phyloP scores from a whole-genome alignment of 2,888 invertebrate genomes.

The Leptinotarsa peninsularis region DNA sequence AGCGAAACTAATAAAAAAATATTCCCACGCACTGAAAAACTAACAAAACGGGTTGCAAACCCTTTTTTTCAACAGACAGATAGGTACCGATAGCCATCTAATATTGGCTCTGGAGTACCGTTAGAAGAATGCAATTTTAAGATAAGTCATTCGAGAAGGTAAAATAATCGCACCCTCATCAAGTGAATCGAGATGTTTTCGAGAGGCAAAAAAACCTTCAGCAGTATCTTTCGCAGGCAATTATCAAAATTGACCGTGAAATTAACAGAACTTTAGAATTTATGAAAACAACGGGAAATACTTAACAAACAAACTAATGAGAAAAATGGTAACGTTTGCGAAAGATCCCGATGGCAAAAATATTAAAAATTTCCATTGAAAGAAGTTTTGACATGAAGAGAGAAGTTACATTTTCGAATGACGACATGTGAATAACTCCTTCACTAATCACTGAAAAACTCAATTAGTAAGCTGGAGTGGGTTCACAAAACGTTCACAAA shows the following conservation, averaged over 20 bases:
- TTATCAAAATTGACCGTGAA: slow-evolving; percentile 22
- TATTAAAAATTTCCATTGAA: too few species aligned
- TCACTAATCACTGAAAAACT: too few species aligned
- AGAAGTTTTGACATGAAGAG: too few species aligned
- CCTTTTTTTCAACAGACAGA: slow-evolving; percentile 35
- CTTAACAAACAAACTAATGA: not conserved
- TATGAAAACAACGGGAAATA: not conserved
- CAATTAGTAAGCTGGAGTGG: too few species aligned
- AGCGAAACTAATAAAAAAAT: slow-evolving; percentile 35
- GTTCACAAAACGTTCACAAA: too few species aligned
- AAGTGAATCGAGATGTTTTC: slow-evolving; percentile 5
- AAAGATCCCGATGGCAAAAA: not conserved
- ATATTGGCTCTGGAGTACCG: slow-evolving; percentile 33
- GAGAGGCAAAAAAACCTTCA: slow-evolving; percentile 33
- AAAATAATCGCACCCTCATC: slow-evolving; percentile 36
- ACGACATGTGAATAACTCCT: too few species aligned
- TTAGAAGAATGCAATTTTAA: slow-evolving; percentile 41
- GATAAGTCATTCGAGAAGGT: slow-evolving; percentile 34
- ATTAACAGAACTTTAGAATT: not conserved
- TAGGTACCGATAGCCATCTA: slow-evolving; percentile 32
- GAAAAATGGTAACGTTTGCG: not conserved
- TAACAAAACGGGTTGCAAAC: slow-evolving; percentile 46
- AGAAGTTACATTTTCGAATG: too few species aligned
- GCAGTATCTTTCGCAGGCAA: slow-evolving; percentile 20
- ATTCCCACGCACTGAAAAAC: slow-evolving; percentile 43